Evolutionary conservation across 2,888 invertebrate genomes (phyloP).

Genomic region (Hemaris fuciformis): DNA sequence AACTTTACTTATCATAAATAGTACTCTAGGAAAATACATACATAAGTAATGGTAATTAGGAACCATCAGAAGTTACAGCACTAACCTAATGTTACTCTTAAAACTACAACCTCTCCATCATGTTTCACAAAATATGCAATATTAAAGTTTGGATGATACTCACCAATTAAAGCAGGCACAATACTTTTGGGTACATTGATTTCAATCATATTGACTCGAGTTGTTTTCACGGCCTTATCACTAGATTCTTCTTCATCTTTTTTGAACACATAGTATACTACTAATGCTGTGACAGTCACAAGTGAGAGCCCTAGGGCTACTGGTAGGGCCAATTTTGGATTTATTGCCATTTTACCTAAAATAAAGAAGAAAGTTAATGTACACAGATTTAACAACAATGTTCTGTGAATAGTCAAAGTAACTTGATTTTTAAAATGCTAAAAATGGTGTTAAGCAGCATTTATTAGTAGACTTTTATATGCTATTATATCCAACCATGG

Average conservation of each 20-base stretch:
- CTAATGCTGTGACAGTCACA: conserved; percentile 85
- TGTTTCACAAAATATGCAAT: too few relatives aligned
- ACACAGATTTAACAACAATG: not conserved
- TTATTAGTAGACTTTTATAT: too few relatives aligned
- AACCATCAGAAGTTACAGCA: too few relatives aligned
- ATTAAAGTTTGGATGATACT: conserved; percentile 23
- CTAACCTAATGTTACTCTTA: too few relatives aligned
- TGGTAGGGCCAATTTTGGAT: conserved; percentile 71
- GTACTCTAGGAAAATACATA: too few relatives aligned
- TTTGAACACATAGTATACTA: conserved; percentile 85
- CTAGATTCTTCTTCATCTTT: conserved; percentile 81
- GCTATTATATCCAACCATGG: too few relatives aligned
- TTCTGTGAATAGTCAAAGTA: not conserved
- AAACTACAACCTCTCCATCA: too few relatives aligned
- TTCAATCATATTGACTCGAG: conserved; percentile 74
- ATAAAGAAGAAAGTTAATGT: not conserved
- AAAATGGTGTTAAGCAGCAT: too few relatives aligned
- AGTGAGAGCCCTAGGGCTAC: conserved; percentile 84
- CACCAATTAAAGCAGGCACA: conserved; percentile 85
- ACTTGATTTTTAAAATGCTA: not conserved
- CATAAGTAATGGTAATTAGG: too few relatives aligned
- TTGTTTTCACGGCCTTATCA: conserved; percentile 51
- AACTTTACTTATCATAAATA: too few relatives aligned
- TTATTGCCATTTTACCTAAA: conserved; percentile 58
- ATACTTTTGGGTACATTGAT: conserved; percentile 83